phyloP scores from a whole-genome alignment of 2,797 vertebrate genomes.

The Cyprinella venusta region DNA sequence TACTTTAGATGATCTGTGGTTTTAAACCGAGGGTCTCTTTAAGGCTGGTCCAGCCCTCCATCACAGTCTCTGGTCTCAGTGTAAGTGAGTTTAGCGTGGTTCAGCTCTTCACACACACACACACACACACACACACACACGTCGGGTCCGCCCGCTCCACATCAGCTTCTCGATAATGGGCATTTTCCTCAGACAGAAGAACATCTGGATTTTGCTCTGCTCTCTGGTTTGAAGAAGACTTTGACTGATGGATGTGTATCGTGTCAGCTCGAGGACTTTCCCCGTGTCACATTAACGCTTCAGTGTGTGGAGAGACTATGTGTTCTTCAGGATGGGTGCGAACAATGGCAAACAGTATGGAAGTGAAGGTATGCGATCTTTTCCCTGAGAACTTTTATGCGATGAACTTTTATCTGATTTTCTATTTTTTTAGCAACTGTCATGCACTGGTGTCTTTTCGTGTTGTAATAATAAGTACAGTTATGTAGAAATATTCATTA shows the following conservation, averaged over 20 bases:
- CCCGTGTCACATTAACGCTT: slow-evolving; percentile 46
- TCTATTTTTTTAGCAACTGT: no score
- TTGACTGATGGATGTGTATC: slow-evolving; percentile 14
- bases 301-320: slow-evolving; percentile 82
- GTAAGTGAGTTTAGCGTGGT: background rate
- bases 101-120: background rate
- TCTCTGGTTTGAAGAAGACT: background rate
- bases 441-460: background rate
- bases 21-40: slow-evolving; percentile 76
- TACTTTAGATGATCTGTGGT: background rate
- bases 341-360: slow-evolving; percentile 98
- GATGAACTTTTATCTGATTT: background rate
- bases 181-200: background rate
- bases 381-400: background rate
- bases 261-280: slow-evolving; percentile 35
- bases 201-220: background rate
- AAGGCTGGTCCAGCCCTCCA: slow-evolving; percentile 70
- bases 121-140: background rate
- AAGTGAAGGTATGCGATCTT: slow-evolving; percentile 90
- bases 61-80: slow-evolving; percentile 37
- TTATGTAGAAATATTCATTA: no score
- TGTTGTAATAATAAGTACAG: background rate
- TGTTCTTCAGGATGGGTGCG: slow-evolving; percentile 93
- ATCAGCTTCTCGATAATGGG: background rate
- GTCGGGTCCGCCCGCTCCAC: background rate